Base-by-base conservation (phyloP, 2,888 invertebrate species). In the Leptinotarsa tumamoca region DNA sequence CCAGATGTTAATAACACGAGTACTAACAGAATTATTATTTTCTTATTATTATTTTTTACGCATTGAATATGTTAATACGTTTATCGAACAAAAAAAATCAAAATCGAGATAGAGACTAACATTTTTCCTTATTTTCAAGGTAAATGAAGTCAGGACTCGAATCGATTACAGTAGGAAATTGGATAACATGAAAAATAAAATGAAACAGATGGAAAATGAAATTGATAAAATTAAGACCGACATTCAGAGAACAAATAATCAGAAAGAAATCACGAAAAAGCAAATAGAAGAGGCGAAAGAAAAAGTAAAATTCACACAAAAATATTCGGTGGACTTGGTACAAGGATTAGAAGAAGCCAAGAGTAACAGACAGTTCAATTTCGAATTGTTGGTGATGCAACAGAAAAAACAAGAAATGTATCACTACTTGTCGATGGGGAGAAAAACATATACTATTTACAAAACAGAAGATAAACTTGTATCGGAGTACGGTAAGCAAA, bases 331-430 rank as follows among this genome's bases (percentile, higher is more conserved):
- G 14, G 52, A 78, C 4, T 74, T 84, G 17, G 14, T 85, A 56
- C 79, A 87, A 15, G 80, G 81, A 71, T 78, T 84, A 13, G 87
- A 89, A 68, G 82, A 85, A 15, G 73, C 83, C 13, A 88, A 89
- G 81, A 89, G 90, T 3, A 88, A 90, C 69, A 87, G 89, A 51
- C 87, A 87, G 54, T 75, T 89, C 68, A 91, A 91, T 81, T 87
- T 92, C 76, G 91, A 92, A 84, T 85, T 90, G 73, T 83, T 95
- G 23, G 91, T 95, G 1, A 91, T 93, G 68, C 91, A 92, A 81
- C 95, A 96, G 85, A 92, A 93, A 50, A 92, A 93, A 78, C 91
- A 93, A 50, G 91, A 90, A 79, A 90, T 93, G 81, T 90, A 93
- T 72, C 83, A 89, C 0, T 90, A 90, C 3, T 88, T 92, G 0